Base-by-base conservation (phyloP, 2,797 vertebrate species). In the Onychomys torridus region DNA sequence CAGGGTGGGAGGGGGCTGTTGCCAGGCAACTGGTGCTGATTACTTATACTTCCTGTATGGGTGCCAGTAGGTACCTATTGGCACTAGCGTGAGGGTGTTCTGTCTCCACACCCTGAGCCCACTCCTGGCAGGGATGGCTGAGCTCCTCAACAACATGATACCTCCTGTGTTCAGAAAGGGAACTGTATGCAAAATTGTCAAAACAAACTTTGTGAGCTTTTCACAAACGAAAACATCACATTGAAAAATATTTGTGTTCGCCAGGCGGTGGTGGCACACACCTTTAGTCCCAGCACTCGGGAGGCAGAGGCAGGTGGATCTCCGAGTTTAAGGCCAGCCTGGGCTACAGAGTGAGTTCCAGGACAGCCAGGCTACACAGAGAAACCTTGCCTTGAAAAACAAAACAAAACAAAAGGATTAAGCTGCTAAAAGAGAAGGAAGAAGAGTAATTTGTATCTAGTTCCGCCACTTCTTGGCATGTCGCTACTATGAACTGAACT, bases 161-260 rank as follows among this genome's bases (percentile, higher is more conserved):
- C 57, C 76, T 92, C 69, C 32, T 13, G 19, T 85, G 82, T 61
- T 81, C 85, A 76, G 65, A 79, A 93, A 90, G 49, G 89, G 94
- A 95, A 92, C 21, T 27, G 16, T 59, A 81, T 88, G 65, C 82
- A 96, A 91, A 96, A 82, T 19, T 73, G 73, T 82, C 52, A 71
- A 69, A 82, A 95, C 86, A 67, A 73, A 97, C 92, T 79, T 76
- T 25, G 76, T 12, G 75, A 89, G 67, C 29, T n/a, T 49, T 85
- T 79, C 86, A 75, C 27, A 40, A 59, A 75, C 17, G 32, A 75
- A 75, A 75, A 67, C 61, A 85, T n/a, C 43, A 67, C 83, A 34
- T 5, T 49, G 43, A 67, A 85, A 61, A 85, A 67, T 23, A 46
- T 34, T 21, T 89, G 52, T 73, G 37, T 23, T 73, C 25, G 10